Evolutionary conservation across 1,140 invertebrate species (phyloP).

Genomic region (Melanaphis sacchari): DNA sequence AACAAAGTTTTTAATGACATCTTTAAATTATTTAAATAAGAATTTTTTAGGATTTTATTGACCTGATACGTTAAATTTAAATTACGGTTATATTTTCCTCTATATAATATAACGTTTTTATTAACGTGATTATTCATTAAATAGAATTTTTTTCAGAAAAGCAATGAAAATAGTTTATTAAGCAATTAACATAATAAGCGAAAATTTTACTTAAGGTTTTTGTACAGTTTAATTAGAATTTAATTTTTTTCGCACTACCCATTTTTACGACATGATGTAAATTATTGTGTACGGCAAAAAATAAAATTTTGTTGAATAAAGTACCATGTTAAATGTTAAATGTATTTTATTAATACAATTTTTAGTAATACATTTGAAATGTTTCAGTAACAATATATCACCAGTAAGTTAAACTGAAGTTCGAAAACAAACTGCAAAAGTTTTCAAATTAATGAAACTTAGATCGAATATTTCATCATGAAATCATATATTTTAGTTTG

Average conservation of each 20-base stretch:
- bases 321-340: slow-evolving; percentile 8
- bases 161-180: background rate
- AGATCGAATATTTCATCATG: slow-evolving; percentile 32
- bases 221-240: background rate
- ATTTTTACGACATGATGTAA: background rate
- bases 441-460: slow-evolving; percentile 40
- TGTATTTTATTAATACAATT: slow-evolving; percentile 23
- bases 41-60: background rate
- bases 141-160: background rate
- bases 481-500: slow-evolving; percentile 8
- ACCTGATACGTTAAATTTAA: background rate
- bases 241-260: background rate
- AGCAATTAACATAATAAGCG: background rate
- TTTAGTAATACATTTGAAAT: slow-evolving; percentile 25
- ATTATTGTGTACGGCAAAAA: background rate
- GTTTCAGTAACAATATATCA: slow-evolving; percentile 31
- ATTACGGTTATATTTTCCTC: background rate
- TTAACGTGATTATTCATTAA: background rate
- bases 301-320: background rate
- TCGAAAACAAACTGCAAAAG: slow-evolving; percentile 13
- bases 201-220: no score
- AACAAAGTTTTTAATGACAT: background rate
- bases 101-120: background rate
- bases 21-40: background rate
- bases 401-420: slow-evolving; percentile 15